Evolutionary conservation across 2,888 invertebrate genomes (phyloP).

Genomic region (Serripes groenlandicus): DNA sequence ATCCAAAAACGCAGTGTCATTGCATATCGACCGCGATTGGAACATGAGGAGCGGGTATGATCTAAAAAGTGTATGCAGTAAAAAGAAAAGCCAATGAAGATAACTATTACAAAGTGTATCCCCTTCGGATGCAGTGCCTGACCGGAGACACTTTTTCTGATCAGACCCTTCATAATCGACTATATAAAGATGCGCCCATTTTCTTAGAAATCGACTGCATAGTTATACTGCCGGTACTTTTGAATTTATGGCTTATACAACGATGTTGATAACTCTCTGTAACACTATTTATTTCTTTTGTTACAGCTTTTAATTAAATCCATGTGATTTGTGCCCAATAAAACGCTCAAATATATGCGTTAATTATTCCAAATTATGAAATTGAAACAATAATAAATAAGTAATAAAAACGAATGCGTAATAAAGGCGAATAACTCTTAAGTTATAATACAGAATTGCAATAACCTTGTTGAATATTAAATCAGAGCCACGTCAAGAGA

Average conservation of each 20-base stretch:
- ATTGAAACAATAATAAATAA: not conserved
- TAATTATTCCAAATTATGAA: constrained; percentile 7
- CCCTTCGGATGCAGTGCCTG: not conserved
- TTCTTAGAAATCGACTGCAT: too few relatives aligned
- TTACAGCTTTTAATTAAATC: not conserved
- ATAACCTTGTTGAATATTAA: not conserved
- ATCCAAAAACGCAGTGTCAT: too few relatives aligned
- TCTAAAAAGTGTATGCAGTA: not conserved
- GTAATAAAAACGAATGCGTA: not conserved
- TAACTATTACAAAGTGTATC: not conserved
- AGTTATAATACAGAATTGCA: not conserved
- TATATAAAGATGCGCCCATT: too few relatives aligned
- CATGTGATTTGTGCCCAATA: not conserved
- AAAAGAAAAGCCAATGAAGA: not conserved
- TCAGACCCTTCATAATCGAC: too few relatives aligned
- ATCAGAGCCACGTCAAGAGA: too few relatives aligned
- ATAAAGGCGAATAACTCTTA: not conserved
- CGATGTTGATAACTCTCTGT: not conserved
- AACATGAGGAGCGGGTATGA: not conserved
- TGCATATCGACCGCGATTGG: too few relatives aligned
- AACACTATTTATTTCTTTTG: not conserved
- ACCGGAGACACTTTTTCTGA: too few relatives aligned
- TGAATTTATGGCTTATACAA: not conserved
- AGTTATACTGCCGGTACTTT: too few relatives aligned
- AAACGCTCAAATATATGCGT: not conserved